Conservation (phyloP, 2,888 invertebrate species). For the Epinotia demarniana region DNA sequence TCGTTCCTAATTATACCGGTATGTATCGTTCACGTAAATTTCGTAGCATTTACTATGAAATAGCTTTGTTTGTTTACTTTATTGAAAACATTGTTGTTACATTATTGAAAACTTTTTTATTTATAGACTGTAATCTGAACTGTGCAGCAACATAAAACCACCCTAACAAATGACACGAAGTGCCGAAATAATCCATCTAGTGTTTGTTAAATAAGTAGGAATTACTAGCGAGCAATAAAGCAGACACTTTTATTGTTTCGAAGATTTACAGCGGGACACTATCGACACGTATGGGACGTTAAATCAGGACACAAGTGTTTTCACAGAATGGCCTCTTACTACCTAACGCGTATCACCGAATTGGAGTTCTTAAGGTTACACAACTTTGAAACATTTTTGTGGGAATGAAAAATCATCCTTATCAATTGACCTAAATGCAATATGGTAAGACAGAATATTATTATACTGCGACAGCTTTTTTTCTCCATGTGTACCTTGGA, state of each 20-base stretch:
- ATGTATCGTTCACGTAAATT: neutral
- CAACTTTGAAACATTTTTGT: neutral
- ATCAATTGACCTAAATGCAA: neutral
- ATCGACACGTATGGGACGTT: constrained; percentile 65
- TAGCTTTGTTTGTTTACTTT: neutral
- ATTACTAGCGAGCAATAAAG: constrained; percentile 62
- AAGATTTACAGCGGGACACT: constrained; percentile 63
- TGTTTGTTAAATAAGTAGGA: constrained; percentile 54
- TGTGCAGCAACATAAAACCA: constrained; percentile 5
- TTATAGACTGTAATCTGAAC: constrained; percentile 8
- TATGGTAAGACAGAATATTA: neutral
- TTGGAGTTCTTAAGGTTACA: constrained; percentile 22
- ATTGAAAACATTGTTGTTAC: neutral
- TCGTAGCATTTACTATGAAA: neutral
- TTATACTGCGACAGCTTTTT: too few species aligned
- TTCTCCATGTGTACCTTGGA: too few species aligned
- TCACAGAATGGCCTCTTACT: constrained; percentile 42
- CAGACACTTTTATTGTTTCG: constrained; percentile 61
- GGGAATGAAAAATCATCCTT: neutral
- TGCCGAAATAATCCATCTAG: constrained; percentile 52
- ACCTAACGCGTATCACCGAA: constrained; percentile 30
- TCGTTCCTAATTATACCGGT: constrained; percentile 20
- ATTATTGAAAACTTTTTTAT: neutral
- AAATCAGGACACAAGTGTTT: constrained; percentile 64
- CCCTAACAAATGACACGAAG: constrained; percentile 26